phyloP scores from a whole-genome alignment of 2,888 invertebrate genomes.

The Conops quadrifasciatus region DNA sequence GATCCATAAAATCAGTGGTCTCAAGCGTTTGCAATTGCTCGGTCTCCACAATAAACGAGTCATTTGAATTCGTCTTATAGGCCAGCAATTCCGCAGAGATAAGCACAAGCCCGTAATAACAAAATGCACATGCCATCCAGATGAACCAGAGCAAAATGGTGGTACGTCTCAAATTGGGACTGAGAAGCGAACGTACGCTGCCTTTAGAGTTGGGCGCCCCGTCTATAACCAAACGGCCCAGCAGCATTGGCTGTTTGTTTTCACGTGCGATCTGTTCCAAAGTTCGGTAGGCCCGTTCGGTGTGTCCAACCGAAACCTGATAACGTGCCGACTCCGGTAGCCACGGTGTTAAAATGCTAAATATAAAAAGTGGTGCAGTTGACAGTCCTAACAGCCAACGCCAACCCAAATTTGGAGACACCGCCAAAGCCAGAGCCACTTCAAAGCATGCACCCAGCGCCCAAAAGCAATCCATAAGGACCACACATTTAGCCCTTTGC shows the following conservation, averaged over 20 bases:
- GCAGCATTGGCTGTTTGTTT: slow-evolving; percentile 87
- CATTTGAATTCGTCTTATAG: slow-evolving; percentile 46
- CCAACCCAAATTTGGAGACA: slow-evolving; percentile 93
- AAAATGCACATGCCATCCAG: slow-evolving; percentile 94
- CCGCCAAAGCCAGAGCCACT: slow-evolving; percentile 85
- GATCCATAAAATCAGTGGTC: slow-evolving; percentile 89
- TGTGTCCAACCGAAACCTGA: slow-evolving; percentile 86
- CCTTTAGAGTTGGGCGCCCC: slow-evolving; percentile 72
- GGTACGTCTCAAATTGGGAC: slow-evolving; percentile 82
- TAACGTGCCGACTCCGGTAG: slow-evolving; percentile 92
- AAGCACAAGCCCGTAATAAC: slow-evolving; percentile 92
- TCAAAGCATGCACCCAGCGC: slow-evolving; percentile 94
- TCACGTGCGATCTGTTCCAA: slow-evolving; percentile 84
- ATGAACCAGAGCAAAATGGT: slow-evolving; percentile 92
- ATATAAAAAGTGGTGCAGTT: slow-evolving; percentile 85
- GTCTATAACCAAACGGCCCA: slow-evolving; percentile 85
- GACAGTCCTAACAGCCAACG: slow-evolving; percentile 92
- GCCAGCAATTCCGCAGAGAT: slow-evolving; percentile 91
- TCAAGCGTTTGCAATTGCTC: slow-evolving; percentile 77
- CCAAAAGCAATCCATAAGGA: slow-evolving; percentile 96
- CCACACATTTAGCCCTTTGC: slow-evolving; percentile 94
- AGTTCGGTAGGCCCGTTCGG: slow-evolving; percentile 85
- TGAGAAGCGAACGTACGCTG: slow-evolving; percentile 75
- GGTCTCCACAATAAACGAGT: slow-evolving; percentile 4
- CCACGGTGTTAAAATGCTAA: slow-evolving; percentile 88